Percentiles rank a stretch among this genome's conserved stretches.
Conservation (phyloP, 2,797 vertebrate genomes). For the Hippocampus kuda region DNA sequence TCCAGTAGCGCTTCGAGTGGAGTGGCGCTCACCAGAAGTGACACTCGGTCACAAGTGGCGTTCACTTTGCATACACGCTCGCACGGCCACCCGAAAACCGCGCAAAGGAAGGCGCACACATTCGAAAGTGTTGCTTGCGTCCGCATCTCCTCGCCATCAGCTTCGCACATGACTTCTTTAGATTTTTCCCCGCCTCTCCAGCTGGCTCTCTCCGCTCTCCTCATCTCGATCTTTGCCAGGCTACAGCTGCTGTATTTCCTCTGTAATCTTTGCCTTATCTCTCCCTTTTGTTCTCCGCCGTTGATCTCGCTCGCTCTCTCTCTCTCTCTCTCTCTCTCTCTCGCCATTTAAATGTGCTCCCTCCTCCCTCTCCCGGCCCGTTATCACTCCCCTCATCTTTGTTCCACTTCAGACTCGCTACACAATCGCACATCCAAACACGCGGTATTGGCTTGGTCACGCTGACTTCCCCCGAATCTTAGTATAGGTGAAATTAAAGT, state of each 20-base stretch:
- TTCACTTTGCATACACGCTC: not conserved
- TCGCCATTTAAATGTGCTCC: slow-evolving; percentile 52
- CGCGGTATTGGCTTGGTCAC: slow-evolving; percentile 46
- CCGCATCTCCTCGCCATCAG: slow-evolving; percentile 15
- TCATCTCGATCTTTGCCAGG: slow-evolving; percentile 36
- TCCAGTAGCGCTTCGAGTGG: not conserved
- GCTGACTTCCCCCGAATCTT: slow-evolving; percentile 43
- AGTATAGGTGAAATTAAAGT: slow-evolving; percentile 64
- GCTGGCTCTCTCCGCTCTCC: slow-evolving; percentile 20
- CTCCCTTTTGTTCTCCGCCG: slow-evolving; percentile 52
- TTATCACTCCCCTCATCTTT: slow-evolving; percentile 56
- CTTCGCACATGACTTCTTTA: slow-evolving; percentile 12
- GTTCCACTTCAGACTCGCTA: slow-evolving; percentile 39
- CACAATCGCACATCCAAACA: slow-evolving; percentile 12
- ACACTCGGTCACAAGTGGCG: not conserved
- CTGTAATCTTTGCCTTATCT: slow-evolving; percentile 45
- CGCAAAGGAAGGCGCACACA: slow-evolving; percentile 8
- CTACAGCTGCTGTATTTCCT: slow-evolving; percentile 44
- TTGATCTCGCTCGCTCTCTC: slow-evolving; percentile 31
- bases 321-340: slow-evolving; percentile 31
- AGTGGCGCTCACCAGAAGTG: not conserved
- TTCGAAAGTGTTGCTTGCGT: slow-evolving; percentile 8
- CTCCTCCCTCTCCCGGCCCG: slow-evolving; percentile 25
- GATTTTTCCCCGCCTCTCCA: slow-evolving; percentile 36
- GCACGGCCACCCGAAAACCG: not conserved